These are phyloP conservation scores for Trachymyrmex septentrionalis DNA, from an alignment of 1,140 invertebrate genomes.

Conservation along the genomic window DNA sequence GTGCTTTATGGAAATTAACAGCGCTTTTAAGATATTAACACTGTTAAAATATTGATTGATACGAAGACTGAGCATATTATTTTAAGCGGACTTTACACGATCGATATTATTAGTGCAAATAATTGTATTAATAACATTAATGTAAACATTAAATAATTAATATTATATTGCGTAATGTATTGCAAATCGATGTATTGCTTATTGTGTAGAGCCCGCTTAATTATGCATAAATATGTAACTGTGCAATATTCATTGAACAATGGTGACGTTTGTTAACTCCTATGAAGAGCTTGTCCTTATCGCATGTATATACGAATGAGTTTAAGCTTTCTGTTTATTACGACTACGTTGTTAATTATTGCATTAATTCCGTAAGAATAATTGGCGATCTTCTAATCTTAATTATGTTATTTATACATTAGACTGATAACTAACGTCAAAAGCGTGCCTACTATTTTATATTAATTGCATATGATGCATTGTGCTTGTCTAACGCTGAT, in stretches of 20 bases:
- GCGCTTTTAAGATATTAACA: constrained; percentile 55
- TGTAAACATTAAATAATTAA: background rate
- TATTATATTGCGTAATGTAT: background rate
- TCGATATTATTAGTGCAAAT: background rate
- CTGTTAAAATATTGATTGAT: background rate
- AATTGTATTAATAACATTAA: background rate
- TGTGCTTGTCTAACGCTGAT: constrained; percentile 62
- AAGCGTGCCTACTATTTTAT: constrained; percentile 36
- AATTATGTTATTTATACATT: constrained; percentile 19
- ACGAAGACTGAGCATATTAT: constrained; percentile 27
- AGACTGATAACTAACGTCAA: constrained; percentile 19
- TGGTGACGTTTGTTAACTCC: constrained; percentile 17
- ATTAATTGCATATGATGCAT: constrained; percentile 21
- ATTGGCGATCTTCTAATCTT: background rate
- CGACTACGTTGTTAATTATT: constrained; percentile 12
- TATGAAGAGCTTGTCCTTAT: constrained; percentile 17
- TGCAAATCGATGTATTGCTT: background rate
- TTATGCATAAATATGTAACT: background rate
- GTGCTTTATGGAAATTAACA: constrained; percentile 62
- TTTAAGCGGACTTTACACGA: background rate
- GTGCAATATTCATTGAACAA: constrained; percentile 27
- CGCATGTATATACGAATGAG: constrained; percentile 14
- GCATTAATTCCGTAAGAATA: background rate
- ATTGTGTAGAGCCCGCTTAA: background rate
- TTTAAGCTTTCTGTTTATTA: background rate